Conservation (phyloP, 1,140 invertebrate genomes). For the Diorhabda elongata region DNA sequence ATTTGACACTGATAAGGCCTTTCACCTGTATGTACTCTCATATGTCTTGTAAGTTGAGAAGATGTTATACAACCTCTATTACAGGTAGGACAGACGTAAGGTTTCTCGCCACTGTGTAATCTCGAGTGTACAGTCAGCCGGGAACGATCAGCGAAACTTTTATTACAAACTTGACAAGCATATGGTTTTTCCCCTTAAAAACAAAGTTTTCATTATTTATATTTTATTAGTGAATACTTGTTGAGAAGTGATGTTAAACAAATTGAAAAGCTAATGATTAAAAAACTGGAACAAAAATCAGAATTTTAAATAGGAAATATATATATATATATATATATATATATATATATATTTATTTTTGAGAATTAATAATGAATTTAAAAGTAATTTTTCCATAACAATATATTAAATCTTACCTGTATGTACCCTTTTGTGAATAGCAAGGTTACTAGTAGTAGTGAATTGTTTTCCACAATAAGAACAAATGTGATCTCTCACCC, state of each 20-base stretch:
- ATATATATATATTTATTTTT: too few species aligned
- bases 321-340: too few species aligned
- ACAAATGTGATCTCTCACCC: conserved; percentile 67
- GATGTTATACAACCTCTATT: conserved; percentile 44
- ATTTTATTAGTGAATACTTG: neutral
- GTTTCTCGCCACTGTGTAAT: conserved; percentile 63
- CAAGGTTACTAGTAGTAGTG: conserved; percentile 44
- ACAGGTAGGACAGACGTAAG: conserved; percentile 59
- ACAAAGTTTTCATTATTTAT: neutral
- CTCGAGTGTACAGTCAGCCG: conserved; percentile 51
- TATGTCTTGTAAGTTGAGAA: conserved; percentile 48
- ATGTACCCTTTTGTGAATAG: conserved; percentile 53
- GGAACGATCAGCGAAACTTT: conserved; percentile 50
- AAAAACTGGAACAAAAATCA: too few species aligned
- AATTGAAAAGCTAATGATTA: too few species aligned
- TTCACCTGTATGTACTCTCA: conserved; percentile 45
- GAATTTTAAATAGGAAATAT: too few species aligned
- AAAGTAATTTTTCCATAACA: too few species aligned
- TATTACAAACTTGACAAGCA: conserved; percentile 46
- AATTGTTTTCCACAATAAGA: conserved; percentile 66
- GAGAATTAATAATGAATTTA: too few species aligned
- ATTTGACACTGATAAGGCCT: conserved; percentile 40
- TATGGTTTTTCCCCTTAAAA: conserved; percentile 50
- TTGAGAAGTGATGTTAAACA: too few species aligned
- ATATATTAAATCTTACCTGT: conserved; percentile 37